Evolutionary conservation across 2,797 vertebrate genomes (phyloP).

Genomic region (Xenentodon cancila): DNA sequence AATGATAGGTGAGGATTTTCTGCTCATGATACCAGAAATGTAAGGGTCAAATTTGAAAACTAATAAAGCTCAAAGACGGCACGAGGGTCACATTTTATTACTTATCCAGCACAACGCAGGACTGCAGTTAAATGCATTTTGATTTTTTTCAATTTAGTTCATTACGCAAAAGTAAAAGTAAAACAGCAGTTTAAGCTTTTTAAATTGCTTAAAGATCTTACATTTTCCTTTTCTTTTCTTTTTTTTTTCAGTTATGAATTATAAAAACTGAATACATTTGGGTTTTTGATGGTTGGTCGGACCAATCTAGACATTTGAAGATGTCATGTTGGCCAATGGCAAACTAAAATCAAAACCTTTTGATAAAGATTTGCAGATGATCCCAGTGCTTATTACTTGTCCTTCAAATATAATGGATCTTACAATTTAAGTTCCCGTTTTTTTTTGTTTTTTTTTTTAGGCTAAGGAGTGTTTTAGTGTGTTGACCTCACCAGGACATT

Average conservation of each 20-base stretch:
- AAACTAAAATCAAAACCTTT: too few relatives aligned
- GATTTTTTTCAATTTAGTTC: slow-evolving; percentile 10
- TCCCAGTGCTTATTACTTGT: not conserved
- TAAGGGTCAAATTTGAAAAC: slow-evolving; percentile 54
- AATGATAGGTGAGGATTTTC: slow-evolving; percentile 78
- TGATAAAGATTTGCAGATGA: not conserved
- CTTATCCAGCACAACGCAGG: not conserved
- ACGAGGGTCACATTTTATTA: slow-evolving; percentile 15
- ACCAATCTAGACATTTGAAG: too few relatives aligned
- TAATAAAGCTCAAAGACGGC: slow-evolving; percentile 19
- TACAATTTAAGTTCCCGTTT: slow-evolving; percentile 7
- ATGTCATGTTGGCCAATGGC: too few relatives aligned
- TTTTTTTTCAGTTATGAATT: fast-evolving
- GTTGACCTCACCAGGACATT: slow-evolving; percentile 25
- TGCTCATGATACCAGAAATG: slow-evolving; percentile 68
- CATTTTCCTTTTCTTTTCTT: not conserved
- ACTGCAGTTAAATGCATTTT: slow-evolving; percentile 4
- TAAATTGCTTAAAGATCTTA: too few relatives aligned
- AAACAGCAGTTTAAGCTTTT: too few relatives aligned
- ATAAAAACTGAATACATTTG: slow-evolving; percentile 1
- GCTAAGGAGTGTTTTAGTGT: slow-evolving; percentile 14
- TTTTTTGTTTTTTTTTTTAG: slow-evolving; percentile 4
- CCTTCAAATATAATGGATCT: slow-evolving; percentile 6
- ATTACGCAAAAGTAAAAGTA: not conserved
- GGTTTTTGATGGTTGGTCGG: slow-evolving; percentile 16